Evolutionary conservation across 1,140 invertebrate species (phyloP), one percentile per base, ranked within the genome.

Genomic region (Pseudomyrmex pallidus): DNA sequence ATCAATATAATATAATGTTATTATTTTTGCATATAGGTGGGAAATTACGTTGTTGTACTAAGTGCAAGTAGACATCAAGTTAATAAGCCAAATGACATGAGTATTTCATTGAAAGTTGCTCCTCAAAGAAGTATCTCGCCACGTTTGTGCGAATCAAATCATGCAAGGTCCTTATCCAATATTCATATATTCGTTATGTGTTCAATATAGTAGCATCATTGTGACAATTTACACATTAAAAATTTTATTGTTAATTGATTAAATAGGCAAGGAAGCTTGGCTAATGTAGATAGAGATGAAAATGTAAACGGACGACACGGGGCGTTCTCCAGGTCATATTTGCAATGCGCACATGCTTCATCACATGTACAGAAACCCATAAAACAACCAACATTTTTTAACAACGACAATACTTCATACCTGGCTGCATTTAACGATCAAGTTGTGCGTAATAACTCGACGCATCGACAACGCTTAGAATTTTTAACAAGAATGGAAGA

Each of bases 271-370:
- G 92, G 68, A 62, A 92, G 80, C 61, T 64, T 77, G 66, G 78
- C 85, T 8, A 86, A 90, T 56, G 85, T 96, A 57, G 96, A 97
- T 90, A 94, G 94, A 91, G 96, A 97, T 92, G 96, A 96, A 85
- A 97, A 97, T 92, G 96, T 97, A 4, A 97, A 97, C 94, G 96
- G 96, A 13, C 95, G 95, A 66, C 94, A 96, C 90, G 96, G 96
- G 46, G 94, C 94, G 3, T 94, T 97, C 20, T 94, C 95, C 25
- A 88, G 87, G 52, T 88, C 88, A n/a, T 50, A 73, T 22, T 64
- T 78, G 54, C 85, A 74, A 62, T 90, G 72, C 70, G 25, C 84
- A 1, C 70, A 82, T 63, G 73, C 88, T 4, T 82, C 85, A 17
- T 50, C 87, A 1, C 15, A 87, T 82, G 13, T 74, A 13, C 61